A percentile compares a stretch with the other conserved stretches of the same genome.
phyloP scores from a whole-genome alignment of 2,888 invertebrate species.

The Drosophila multiciliata region DNA sequence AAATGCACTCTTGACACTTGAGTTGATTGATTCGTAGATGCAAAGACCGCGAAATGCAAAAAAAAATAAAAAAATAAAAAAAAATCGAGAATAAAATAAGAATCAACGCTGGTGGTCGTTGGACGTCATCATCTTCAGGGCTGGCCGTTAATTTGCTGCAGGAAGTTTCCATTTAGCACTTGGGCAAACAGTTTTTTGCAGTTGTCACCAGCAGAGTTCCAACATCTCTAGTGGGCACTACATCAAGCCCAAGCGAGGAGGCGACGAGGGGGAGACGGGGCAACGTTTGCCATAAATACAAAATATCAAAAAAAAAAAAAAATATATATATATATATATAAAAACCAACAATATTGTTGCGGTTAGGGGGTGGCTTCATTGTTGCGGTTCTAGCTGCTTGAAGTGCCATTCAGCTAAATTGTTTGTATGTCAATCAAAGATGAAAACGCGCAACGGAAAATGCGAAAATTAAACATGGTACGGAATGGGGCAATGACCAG shows the following conservation, averaged over 20 bases:
- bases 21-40: constrained; percentile 77
- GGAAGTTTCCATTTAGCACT: constrained; percentile 79
- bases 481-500: constrained; percentile 15
- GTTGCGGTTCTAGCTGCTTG: constrained; percentile 61
- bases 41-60: constrained; percentile 72
- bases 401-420: constrained; percentile 79
- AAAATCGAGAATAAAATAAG: constrained; percentile 19
- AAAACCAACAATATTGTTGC: constrained; percentile 39
- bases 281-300: constrained; percentile 71
- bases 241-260: constrained; percentile 45
- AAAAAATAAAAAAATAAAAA: constrained; percentile 28
- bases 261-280: neutral
- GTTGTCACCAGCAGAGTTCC: constrained; percentile 69
- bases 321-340: too few species aligned
- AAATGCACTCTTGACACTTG: constrained; percentile 63
- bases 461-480: constrained; percentile 80
- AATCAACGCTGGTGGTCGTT: constrained; percentile 69
- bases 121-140: constrained; percentile 20
- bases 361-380: constrained; percentile 60
- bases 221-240: constrained; percentile 63
- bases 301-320: constrained; percentile 64
- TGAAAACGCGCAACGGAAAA: constrained; percentile 78
- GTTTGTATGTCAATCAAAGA: constrained; percentile 82
- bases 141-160: constrained; percentile 74
- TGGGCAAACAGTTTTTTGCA: constrained; percentile 75